These are phyloP conservation scores for Aphrocallistes beatrix DNA, from an alignment of 37 sponge, comb jelly and placozoan genomes.

Conservation along the genomic window DNA sequence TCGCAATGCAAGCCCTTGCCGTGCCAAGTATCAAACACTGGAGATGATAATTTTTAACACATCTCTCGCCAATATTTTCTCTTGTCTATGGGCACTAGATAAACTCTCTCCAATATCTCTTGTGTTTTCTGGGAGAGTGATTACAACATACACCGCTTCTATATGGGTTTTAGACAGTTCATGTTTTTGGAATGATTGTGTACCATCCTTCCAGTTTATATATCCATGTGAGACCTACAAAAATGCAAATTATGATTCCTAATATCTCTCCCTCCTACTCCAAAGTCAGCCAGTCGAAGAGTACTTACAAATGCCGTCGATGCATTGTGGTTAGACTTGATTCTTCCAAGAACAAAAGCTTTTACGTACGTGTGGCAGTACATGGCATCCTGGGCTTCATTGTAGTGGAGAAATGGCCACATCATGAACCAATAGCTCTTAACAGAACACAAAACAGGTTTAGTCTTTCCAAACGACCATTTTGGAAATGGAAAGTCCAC, in stretches of 20 bases:
- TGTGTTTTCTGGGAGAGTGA: slow-evolving; percentile 34
- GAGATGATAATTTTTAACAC: slow-evolving; percentile 44
- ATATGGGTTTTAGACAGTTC: slow-evolving; percentile 36
- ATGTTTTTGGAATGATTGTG: slow-evolving; percentile 53
- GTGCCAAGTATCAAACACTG: slow-evolving; percentile 35
- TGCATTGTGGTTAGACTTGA: slow-evolving; percentile 33
- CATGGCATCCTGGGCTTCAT: slow-evolving; percentile 32
- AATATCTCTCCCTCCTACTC: too few relatives aligned
- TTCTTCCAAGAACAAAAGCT: slow-evolving; percentile 11
- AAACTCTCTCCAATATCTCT: slow-evolving; percentile 48
- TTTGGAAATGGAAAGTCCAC: slow-evolving; percentile 23
- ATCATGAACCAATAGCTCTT: not conserved
- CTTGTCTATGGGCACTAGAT: slow-evolving; percentile 25
- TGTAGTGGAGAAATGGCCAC: slow-evolving; percentile 38
- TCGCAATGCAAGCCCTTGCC: slow-evolving; percentile 47
- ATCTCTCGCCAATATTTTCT: slow-evolving; percentile 41
- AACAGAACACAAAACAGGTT: not conserved
- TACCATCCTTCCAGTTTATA: slow-evolving; percentile 60
- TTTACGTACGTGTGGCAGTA: slow-evolving; percentile 42
- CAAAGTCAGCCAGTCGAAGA: too few relatives aligned
- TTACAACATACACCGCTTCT: slow-evolving; percentile 54
- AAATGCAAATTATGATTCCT: too few relatives aligned
- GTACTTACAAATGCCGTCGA: too few relatives aligned
- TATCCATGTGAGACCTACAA: too few relatives aligned
- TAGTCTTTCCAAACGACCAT: slow-evolving; percentile 14